These are phyloP conservation scores for Portevinia maculata DNA, from an alignment of 2,888 invertebrate species.

Conservation along the genomic window DNA sequence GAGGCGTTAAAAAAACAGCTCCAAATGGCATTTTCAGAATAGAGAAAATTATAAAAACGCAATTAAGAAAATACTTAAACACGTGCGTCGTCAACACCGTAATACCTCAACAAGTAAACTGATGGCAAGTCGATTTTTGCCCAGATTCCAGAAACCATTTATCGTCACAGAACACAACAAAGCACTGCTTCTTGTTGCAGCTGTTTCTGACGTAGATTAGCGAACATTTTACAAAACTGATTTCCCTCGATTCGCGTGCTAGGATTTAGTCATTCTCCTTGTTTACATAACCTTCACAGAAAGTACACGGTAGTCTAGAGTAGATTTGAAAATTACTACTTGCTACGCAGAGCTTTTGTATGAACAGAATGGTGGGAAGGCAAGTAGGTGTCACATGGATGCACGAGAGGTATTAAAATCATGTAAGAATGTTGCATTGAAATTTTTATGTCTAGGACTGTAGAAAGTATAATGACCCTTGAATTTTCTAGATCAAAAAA, in stretches of 20 bases:
- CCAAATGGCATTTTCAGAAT: too few species aligned
- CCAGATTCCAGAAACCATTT: background rate
- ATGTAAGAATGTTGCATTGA: background rate
- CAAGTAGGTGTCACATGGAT: constrained; percentile 18
- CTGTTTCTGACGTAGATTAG: background rate
- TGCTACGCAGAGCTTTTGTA: background rate
- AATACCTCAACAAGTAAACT: background rate
- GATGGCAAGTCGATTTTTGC: background rate
- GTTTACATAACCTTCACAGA: background rate
- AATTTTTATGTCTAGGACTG: background rate
- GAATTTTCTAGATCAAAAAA: too few species aligned
- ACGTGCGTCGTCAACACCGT: background rate
- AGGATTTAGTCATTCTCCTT: constrained; percentile 23
- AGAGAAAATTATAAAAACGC: too few species aligned
- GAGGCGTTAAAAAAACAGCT: too few species aligned
- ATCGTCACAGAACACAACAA: background rate
- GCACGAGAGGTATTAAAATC: constrained; percentile 4
- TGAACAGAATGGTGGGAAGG: background rate
- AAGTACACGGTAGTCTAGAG: background rate
- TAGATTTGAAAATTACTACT: constrained; percentile 15
- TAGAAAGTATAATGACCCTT: too few species aligned
- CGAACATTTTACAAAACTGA: background rate
- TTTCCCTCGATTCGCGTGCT: constrained; percentile 18
- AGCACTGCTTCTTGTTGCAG: background rate
- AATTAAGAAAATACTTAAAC: background rate